Conservation (phyloP, 2,797 vertebrate genomes). For the Salmo trutta region DNA sequence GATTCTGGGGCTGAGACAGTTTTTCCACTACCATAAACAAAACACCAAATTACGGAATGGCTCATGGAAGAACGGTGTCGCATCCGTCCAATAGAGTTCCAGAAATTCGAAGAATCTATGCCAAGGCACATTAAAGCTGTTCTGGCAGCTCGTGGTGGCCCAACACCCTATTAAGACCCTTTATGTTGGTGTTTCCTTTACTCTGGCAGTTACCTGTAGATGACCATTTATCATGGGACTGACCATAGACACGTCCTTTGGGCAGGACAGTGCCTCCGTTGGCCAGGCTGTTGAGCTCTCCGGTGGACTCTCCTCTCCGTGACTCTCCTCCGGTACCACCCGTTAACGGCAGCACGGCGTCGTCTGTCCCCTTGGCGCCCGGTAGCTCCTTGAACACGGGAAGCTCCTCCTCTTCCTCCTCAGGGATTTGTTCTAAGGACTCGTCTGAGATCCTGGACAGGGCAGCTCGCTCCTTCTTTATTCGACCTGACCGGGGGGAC, state of each 20-base stretch:
- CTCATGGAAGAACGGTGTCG: no score
- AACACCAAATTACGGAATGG: no score
- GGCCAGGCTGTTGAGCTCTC: conserved; percentile 77
- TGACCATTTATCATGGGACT: not conserved
- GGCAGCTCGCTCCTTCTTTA: conserved; percentile 90
- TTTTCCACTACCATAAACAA: no score
- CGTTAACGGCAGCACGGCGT: conserved; percentile 88
- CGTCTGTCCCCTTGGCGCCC: conserved; percentile 86
- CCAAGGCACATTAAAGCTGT: no score
- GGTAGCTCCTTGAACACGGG: conserved; percentile 97
- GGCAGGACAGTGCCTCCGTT: conserved; percentile 83
- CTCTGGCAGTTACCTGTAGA: no score
- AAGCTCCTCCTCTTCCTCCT: conserved; percentile 83
- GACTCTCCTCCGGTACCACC: conserved; percentile 61
- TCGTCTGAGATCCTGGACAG: conserved; percentile 92
- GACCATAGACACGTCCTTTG: conserved; percentile 86
- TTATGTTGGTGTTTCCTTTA: no score
- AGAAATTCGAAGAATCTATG: no score
- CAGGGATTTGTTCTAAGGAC: conserved; percentile 93
- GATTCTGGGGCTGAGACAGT: no score
- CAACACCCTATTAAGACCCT: no score
- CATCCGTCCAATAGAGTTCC: no score
- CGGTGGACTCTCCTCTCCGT: conserved; percentile 69
- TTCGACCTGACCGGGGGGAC: conserved; percentile 73
- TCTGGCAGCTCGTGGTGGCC: no score